A percentile compares a stretch with the other conserved stretches of the same genome.
Conservation (phyloP, 1,140 invertebrate species). For the Diorhabda sublineata region DNA sequence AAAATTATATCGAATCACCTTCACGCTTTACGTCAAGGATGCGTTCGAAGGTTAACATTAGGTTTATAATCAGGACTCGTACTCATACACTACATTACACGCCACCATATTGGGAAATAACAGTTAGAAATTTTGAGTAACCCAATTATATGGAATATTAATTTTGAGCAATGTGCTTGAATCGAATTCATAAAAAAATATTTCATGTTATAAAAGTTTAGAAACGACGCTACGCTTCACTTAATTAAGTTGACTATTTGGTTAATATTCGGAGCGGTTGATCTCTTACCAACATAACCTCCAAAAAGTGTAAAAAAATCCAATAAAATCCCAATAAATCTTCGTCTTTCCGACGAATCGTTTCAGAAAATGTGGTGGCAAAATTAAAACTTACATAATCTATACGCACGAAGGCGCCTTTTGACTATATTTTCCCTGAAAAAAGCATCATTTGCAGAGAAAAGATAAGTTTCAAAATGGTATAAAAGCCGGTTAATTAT, state of each 20-base stretch:
- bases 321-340: constrained; percentile 40
- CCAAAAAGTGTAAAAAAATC: constrained; percentile 22
- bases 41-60: no score
- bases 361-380: constrained; percentile 28
- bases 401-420: constrained; percentile 42
- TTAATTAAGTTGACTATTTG: background rate
- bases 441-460: constrained; percentile 39
- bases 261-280: constrained; percentile 1
- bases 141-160: no score
- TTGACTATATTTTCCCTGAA: constrained; percentile 30
- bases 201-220: no score
- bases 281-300: background rate
- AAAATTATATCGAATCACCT: no score
- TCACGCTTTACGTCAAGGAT: no score
- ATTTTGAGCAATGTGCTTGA: no score
- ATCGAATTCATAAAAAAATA: no score
- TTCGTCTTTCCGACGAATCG: constrained; percentile 35
- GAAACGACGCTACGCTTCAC: background rate
- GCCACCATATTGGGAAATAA: no score
- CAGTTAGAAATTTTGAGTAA: no score
- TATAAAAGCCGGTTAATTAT: constrained; percentile 45
- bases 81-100: no score
- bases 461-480: constrained; percentile 44
- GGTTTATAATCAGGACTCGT: no score
- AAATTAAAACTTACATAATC: constrained; percentile 45